These are phyloP conservation scores for Megaceryle maxima DNA, from an alignment of 2,113 vertebrate genomes.

Conservation along the genomic window DNA sequence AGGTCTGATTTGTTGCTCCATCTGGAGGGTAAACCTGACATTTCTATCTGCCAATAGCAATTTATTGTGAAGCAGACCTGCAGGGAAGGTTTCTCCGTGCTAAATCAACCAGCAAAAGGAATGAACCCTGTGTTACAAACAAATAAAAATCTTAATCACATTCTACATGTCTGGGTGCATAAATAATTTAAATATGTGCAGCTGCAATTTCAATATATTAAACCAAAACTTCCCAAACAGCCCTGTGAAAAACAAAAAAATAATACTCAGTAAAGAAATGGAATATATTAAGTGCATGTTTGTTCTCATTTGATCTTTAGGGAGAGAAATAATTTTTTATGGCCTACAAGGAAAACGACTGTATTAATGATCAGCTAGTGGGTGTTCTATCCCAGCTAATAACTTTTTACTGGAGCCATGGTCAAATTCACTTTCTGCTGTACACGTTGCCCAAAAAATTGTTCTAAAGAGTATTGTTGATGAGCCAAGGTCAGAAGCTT, in stretches of 20 bases:
- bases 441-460: neutral
- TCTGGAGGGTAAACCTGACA: conserved; percentile 42
- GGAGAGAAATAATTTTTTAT: neutral
- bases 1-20: conserved; percentile 18
- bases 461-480: neutral
- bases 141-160: conserved; percentile 7
- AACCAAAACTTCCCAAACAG: neutral
- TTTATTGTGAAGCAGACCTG: neutral
- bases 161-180: neutral
- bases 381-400: neutral
- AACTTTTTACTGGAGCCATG: neutral
- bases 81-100: neutral
- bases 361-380: neutral
- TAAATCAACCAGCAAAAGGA: conserved; percentile 26
- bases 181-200: conserved; percentile 12
- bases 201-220: neutral
- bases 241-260: neutral
- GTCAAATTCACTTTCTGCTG: neutral
- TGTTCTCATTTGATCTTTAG: neutral
- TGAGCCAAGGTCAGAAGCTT: neutral
- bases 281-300: neutral
- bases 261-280: neutral
- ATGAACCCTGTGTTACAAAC: neutral
- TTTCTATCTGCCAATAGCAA: conserved; percentile 59
- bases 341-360: neutral